These are phyloP conservation scores for Eudyptes chrysolophus DNA, from an alignment of 2,113 vertebrate species.

Conservation along the genomic window DNA sequence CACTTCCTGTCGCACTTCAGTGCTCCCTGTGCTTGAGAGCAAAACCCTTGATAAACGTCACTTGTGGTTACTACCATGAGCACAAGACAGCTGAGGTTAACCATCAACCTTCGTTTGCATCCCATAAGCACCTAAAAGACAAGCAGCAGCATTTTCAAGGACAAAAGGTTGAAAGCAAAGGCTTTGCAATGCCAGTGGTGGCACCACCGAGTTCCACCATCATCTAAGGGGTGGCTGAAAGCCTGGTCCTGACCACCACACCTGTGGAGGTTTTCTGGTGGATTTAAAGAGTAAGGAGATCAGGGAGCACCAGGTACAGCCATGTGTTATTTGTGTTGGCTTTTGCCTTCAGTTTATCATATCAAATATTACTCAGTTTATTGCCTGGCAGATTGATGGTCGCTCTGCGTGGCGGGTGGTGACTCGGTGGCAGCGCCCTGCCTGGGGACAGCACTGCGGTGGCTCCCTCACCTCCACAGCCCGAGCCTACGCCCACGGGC, in stretches of 20 bases:
- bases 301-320: neutral
- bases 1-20: neutral
- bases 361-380: neutral
- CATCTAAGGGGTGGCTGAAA: neutral
- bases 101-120: neutral
- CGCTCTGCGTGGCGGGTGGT: accelerated
- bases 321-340: neutral
- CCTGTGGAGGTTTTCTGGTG: neutral
- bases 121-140: neutral
- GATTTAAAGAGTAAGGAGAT: neutral
- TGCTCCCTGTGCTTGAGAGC: neutral
- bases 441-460: accelerated
- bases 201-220: neutral
- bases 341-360: neutral
- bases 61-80: neutral
- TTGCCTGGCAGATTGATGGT: neutral
- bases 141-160: neutral
- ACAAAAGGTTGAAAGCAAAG: neutral
- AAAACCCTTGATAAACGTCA: neutral
- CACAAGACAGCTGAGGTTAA: constrained; percentile 7
- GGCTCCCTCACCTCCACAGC: neutral
- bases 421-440: neutral
- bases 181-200: neutral
- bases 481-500: accelerated
- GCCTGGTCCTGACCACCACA: neutral